Conservation (phyloP, 2,113 vertebrate species). For the Calidris pugnax region DNA sequence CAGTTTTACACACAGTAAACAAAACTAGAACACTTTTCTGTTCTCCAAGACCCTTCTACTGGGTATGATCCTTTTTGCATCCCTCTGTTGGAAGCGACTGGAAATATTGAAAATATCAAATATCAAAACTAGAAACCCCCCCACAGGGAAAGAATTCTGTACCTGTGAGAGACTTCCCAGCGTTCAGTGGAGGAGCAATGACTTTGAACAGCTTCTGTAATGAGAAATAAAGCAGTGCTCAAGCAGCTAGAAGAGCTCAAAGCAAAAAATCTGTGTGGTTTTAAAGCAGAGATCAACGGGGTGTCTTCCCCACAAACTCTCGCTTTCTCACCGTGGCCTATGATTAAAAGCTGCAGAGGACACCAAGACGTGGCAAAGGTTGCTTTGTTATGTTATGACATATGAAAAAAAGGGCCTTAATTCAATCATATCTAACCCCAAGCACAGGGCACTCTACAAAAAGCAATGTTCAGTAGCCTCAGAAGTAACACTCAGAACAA, state of each 20-base stretch:
- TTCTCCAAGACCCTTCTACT: background rate
- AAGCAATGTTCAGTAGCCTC: background rate
- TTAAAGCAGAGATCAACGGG: background rate
- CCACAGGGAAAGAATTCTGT: background rate
- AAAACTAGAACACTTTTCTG: background rate
- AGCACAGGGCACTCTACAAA: background rate
- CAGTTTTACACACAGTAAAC: background rate
- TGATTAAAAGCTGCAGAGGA: background rate
- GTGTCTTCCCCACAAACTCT: background rate
- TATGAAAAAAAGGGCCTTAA: background rate
- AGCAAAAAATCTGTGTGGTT: background rate
- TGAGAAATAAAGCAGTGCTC: constrained; percentile 7
- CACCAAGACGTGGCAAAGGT: background rate
- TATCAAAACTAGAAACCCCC: background rate
- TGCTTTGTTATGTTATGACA: background rate
- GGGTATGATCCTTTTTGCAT: background rate
- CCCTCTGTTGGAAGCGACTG: background rate
- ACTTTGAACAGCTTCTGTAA: constrained; percentile 94
- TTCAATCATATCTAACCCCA: background rate
- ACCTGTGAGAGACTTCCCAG: constrained; percentile 91
- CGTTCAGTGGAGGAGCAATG: constrained; percentile 86
- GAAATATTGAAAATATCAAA: background rate
- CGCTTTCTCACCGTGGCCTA: background rate
- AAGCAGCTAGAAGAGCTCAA: background rate
- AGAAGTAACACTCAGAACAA: background rate